Percentiles rank a stretch among this genome's conserved stretches.
Evolutionary conservation across 2,113 vertebrate genomes (phyloP).

Genomic region (Hyaena hyaena): DNA sequence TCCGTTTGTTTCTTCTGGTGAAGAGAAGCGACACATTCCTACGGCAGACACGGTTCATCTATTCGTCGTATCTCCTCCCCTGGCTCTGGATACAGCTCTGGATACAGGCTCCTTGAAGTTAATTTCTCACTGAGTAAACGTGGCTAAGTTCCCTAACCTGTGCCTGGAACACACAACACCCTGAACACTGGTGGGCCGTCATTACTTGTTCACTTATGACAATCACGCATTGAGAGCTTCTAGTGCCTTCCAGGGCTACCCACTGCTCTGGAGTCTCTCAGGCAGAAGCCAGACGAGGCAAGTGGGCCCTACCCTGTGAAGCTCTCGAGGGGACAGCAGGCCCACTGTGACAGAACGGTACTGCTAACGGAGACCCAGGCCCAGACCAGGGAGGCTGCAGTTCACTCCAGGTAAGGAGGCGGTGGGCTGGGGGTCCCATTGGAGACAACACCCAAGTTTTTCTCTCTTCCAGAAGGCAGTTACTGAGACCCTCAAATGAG

Average conservation of each 20-base stretch:
- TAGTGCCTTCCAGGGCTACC: not conserved
- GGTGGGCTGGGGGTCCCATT: not conserved
- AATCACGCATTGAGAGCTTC: accelerated
- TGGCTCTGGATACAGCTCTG: not conserved
- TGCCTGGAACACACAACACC: not conserved
- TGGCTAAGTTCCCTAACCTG: not conserved
- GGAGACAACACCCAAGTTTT: not conserved
- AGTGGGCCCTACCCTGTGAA: not conserved
- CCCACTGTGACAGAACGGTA: accelerated
- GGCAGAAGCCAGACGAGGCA: not conserved
- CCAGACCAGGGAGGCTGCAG: not conserved
- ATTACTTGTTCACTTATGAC: too few relatives aligned
- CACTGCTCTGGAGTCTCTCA: not conserved
- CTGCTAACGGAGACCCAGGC: accelerated
- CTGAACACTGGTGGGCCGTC: not conserved
- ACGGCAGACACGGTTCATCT: accelerated
- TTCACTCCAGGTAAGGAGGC: not conserved
- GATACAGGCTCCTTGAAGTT: not conserved
- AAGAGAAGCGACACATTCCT: accelerated
- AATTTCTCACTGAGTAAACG: not conserved
- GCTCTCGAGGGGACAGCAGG: not conserved
- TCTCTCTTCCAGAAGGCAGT: not conserved
- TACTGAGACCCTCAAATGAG: not conserved
- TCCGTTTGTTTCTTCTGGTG: not conserved
- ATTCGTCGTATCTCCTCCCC: accelerated